Base-by-base conservation (phyloP, 64 coral and sea anemone genomes). In the Pocillopora damicornis region DNA sequence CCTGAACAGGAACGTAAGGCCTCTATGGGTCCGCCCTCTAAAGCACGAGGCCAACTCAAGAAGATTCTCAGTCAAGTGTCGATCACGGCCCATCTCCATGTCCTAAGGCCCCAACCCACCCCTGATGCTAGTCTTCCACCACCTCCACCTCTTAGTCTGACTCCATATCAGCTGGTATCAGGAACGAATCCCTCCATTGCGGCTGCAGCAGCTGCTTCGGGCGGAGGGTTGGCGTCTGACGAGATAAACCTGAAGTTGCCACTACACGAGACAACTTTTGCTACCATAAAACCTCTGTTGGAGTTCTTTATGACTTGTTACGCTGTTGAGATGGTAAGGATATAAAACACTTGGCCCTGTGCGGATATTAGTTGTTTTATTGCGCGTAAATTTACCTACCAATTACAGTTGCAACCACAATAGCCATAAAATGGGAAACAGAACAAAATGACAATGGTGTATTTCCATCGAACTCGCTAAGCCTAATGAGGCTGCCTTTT, bases 231-330 rank as follows among this genome's bases (percentile, higher is more conserved):
- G 57, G 89, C 95, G 14, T 94, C 95, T 20, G 92, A 98, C 75
- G 95, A 98, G 77, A 88, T 95, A 26, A 86, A 95, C 75, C 77
- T 98, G 63, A 90, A 77, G 11, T 60, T 99, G 20, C 97, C 97
- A 0, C 11, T 95, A 35, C 97, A 99, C 58, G 77, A 93, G 67
- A 99, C 90, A 0, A 74, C 84, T 10, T 65, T 88, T 36, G 83
- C 76, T 4, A 88, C 84, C 26, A 74, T 95, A 51, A 99, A 95
- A 66, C 66, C 91, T 4, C 36, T 99, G 16, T 35, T 99, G 79
- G 93, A 99, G 35, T 99, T 99, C 66, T 86, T 99, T 3, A 95
- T 99, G 90, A 91, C 84, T 25, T 99, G 97, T 81, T 99, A 99
- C 77, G 88, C 97, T 35, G 75, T 99, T 30, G 97, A 99, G 22